Evolutionary conservation across 2,888 invertebrate species (phyloP).

Genomic region (Brachyopa scutellaris): DNA sequence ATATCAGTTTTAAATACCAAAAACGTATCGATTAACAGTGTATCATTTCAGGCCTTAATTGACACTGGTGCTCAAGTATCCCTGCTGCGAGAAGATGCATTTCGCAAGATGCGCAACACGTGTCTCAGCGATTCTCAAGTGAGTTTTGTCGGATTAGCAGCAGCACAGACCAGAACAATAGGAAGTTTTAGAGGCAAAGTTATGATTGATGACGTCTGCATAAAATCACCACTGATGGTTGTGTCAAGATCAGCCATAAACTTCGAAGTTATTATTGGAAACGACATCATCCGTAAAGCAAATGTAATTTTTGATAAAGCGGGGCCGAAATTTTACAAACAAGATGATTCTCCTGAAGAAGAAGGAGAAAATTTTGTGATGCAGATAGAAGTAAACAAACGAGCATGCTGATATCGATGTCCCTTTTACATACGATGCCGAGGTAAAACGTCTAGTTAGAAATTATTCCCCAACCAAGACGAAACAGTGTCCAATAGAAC

Average conservation of each 20-base stretch:
- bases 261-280: slow-evolving; percentile 36
- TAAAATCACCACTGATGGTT: slow-evolving; percentile 17
- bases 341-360: background rate
- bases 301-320: background rate
- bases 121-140: background rate
- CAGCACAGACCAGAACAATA: slow-evolving; percentile 9
- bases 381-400: slow-evolving; percentile 7
- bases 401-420: slow-evolving; percentile 2
- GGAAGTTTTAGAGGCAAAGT: slow-evolving; percentile 17
- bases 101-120: background rate
- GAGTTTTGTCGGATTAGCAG: slow-evolving; percentile 19
- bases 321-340: background rate
- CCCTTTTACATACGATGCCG: background rate
- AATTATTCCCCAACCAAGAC: too few relatives aligned
- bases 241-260: slow-evolving; percentile 33
- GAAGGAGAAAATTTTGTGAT: slow-evolving; percentile 19
- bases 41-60: slow-evolving; percentile 18
- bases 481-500: slow-evolving; percentile 12
- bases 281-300: slow-evolving; percentile 24
- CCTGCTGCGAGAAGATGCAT: background rate
- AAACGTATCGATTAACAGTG: background rate
- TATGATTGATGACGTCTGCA: slow-evolving; percentile 17
- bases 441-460: background rate
- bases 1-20: slow-evolving; percentile 13
- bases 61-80: slow-evolving; percentile 33